Percentiles rank a stretch among this genome's conserved stretches.
Conservation (phyloP, 1,140 invertebrate genomes). For the Vanessa atalanta region DNA sequence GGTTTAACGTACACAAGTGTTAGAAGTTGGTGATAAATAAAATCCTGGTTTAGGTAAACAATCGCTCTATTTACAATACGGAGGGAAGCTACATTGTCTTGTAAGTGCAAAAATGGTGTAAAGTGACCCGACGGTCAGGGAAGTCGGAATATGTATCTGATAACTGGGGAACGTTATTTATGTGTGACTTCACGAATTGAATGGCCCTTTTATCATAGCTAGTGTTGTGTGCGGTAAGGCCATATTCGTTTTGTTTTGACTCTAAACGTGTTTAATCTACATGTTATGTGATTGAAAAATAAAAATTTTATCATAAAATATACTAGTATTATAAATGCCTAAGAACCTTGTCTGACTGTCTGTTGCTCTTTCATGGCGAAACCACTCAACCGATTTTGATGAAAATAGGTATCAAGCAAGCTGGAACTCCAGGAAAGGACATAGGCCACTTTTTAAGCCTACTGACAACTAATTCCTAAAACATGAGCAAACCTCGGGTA, state of each 20-base stretch:
- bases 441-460: no score
- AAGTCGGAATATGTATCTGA: slow-evolving; percentile 32
- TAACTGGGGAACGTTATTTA: slow-evolving; percentile 33
- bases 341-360: no score
- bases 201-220: slow-evolving; percentile 29
- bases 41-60: slow-evolving; percentile 29
- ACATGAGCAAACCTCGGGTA: no score
- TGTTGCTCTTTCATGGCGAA: no score
- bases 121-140: slow-evolving; percentile 29
- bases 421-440: no score
- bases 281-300: background rate
- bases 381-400: no score
- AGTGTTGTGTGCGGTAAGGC: background rate
- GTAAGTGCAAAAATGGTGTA: slow-evolving; percentile 30
- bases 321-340: no score
- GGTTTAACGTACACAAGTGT: slow-evolving; percentile 1
- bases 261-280: background rate
- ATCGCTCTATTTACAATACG: slow-evolving; percentile 36
- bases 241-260: slow-evolving; percentile 1
- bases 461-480: no score
- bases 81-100: slow-evolving; percentile 37
- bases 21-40: slow-evolving; percentile 26
- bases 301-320: background rate
- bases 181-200: slow-evolving; percentile 35
- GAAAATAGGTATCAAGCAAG: no score